Evolutionary conservation across 1,140 invertebrate genomes (phyloP), one percentile per base, ranked within the genome.

Genomic region (Saxidomus purpurata): DNA sequence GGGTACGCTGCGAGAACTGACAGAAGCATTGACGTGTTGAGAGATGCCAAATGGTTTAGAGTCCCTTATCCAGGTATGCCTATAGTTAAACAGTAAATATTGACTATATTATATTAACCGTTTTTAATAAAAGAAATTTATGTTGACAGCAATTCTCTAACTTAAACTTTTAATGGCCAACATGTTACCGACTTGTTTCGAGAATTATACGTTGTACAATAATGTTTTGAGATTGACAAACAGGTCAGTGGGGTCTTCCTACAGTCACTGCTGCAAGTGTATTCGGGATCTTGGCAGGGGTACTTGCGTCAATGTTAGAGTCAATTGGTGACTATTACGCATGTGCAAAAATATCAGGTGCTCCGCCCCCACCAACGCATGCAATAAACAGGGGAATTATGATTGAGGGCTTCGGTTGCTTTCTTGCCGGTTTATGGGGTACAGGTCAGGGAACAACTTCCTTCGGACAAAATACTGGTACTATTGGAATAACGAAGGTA

Each of bases 391-490:
- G 98, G 19, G 74, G 4, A 0, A 98, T 99, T 49, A 97, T 97
- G 11, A 97, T 97, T 0, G 98, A 98, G 96, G 98, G 98, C 0
- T 92, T 98, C n/a, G 98, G 98, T 0, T 98, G 98, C 0, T 95
- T 98, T 6, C 94, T 98, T 22, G 98, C 98, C 0, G 98, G 98
- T 0, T 95, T 98, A 0, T 98, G 97, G 97, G 98, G 98, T 15
- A 97, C 96, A 96, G 93, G 98, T 19, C 98, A 98, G 93, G 98
- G 98, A 2, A 98, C 98, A 8, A 98, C 98, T 89, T 98, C 98
- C 0, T 98, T 94, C 69, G 95, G 95, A 90, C 98, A 98, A 96
- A 99, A 99, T 94, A 98, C 98, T 67, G 98, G 98, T 1, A 98
- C 98, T 4, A 98, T 99, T 90, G 98, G 98, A 63, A 96, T 97